These are phyloP conservation scores for Drosophila merina DNA, from an alignment of 2,888 invertebrate species.

Conservation along the genomic window DNA sequence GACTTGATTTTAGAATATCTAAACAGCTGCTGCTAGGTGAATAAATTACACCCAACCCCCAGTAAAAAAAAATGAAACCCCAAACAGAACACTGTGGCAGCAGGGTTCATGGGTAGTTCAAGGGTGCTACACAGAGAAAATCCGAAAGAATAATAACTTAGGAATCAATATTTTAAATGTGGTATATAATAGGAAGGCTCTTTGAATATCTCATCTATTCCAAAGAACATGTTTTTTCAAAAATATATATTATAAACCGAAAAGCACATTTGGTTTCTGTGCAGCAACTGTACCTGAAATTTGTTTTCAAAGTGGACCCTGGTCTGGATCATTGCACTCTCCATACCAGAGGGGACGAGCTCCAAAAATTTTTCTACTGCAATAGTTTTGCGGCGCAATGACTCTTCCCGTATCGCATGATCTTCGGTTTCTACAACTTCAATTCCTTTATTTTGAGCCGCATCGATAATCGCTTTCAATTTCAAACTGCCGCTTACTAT, in stretches of 20 bases:
- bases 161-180: no score
- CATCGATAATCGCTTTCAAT: constrained; percentile 64
- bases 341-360: constrained; percentile 31
- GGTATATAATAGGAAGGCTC: no score
- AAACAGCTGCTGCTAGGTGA: constrained; percentile 17
- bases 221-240: not conserved
- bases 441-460: constrained; percentile 59
- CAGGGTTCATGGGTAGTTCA: constrained; percentile 32
- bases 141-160: not conserved
- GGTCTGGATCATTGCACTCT: constrained; percentile 28
- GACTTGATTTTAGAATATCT: constrained; percentile 46
- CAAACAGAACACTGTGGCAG: not conserved
- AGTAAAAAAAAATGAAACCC: not conserved
- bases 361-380: constrained; percentile 50
- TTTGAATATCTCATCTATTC: not conserved
- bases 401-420: constrained; percentile 40
- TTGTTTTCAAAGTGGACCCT: constrained; percentile 33
- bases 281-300: constrained; percentile 40
- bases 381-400: constrained; percentile 64
- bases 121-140: constrained; percentile 29
- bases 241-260: not conserved
- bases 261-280: not conserved
- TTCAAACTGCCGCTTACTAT: constrained; percentile 55
- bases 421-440: constrained; percentile 38
- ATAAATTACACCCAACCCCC: constrained; percentile 35